Evolutionary conservation across 2,888 invertebrate genomes (phyloP).

Genomic region (Ectemnius continuus): DNA sequence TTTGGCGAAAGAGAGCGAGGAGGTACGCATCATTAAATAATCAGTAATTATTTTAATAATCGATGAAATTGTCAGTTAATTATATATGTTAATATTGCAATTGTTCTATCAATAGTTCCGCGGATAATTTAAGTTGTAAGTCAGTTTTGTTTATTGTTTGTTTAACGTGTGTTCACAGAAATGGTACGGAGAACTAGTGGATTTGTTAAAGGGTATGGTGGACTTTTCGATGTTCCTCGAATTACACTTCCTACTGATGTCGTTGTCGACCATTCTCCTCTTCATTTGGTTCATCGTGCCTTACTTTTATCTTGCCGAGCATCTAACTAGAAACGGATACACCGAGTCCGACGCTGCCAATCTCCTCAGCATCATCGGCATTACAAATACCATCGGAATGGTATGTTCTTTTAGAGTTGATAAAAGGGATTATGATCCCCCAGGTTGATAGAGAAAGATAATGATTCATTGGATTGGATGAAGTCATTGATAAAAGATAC

Average conservation of each 20-base stretch:
- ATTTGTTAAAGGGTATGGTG: constrained; percentile 85
- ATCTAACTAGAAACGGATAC: constrained; percentile 86
- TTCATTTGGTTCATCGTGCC: constrained; percentile 97
- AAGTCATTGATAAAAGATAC: too few species aligned
- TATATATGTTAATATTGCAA: too few species aligned
- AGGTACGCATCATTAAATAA: constrained; percentile 79
- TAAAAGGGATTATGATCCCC: too few species aligned
- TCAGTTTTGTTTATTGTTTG: too few species aligned
- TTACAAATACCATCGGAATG: constrained; percentile 95
- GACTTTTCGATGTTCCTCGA: constrained; percentile 90
- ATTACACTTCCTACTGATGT: constrained; percentile 88
- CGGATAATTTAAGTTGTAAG: too few species aligned
- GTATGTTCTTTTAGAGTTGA: constrained; percentile 77
- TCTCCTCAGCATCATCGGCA: constrained; percentile 91
- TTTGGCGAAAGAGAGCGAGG: constrained; percentile 86
- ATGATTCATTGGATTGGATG: too few species aligned
- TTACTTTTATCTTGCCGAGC: constrained; percentile 95
- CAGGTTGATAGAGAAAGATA: too few species aligned
- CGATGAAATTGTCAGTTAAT: too few species aligned
- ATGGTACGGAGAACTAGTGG: constrained; percentile 85
- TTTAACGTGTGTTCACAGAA: constrained; percentile 80
- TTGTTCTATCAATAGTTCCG: too few species aligned
- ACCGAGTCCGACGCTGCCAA: constrained; percentile 87
- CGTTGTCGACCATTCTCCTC: constrained; percentile 91
- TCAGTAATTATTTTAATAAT: not conserved